Evolutionary conservation across 2,797 vertebrate species (phyloP), one percentile per base, ranked within the genome.

Genomic region (Chaetophractus vellerosus): DNA sequence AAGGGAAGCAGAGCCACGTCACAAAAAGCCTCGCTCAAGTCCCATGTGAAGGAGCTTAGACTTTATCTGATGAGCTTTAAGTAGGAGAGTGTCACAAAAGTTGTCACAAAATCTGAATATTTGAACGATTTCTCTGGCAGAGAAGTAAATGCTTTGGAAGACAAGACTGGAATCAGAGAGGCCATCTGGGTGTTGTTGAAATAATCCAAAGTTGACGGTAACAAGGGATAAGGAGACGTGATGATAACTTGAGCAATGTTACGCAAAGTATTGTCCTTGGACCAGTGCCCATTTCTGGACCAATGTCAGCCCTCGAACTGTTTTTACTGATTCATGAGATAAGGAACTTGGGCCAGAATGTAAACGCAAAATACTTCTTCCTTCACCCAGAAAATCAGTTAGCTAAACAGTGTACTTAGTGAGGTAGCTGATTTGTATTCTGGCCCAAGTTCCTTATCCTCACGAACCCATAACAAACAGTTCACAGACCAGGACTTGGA

Each of bases 211-310:
- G 33, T 18, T 10, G 48, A 52, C 1, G 1, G 69, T 4, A 9
- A 31, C 10, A 4, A 74, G 26, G 50, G 21, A 36, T 41, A 45
- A 68, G 36, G 45, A 93, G 80, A 63, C 0, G 2, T 41, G 48
- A n/a, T 11, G 16, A n/a, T 50, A 38, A 38, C 72, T 59, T 12
- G 11, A 11, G 28, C 57, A 21, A 41, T 2, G 0, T 24, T 45
- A 24, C 14, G 36, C 64, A 14, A n/a, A 52, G 26, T 15, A 61
- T 45, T 92, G 78, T 75, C 15, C 68, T 78, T 81, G 78, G 75
- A 26, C 28, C 38, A 45, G 19, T 1, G 61, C 52, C 80, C 31
- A 26, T 57, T 81, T 72, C 63, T 83, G 64, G 38, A 63, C 36
- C 12, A 6, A 36, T 11, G 36, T 59, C 72, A 50, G 36, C 48